Base-by-base conservation (phyloP, 2,888 invertebrate genomes). In the Acrobasis consociella region DNA sequence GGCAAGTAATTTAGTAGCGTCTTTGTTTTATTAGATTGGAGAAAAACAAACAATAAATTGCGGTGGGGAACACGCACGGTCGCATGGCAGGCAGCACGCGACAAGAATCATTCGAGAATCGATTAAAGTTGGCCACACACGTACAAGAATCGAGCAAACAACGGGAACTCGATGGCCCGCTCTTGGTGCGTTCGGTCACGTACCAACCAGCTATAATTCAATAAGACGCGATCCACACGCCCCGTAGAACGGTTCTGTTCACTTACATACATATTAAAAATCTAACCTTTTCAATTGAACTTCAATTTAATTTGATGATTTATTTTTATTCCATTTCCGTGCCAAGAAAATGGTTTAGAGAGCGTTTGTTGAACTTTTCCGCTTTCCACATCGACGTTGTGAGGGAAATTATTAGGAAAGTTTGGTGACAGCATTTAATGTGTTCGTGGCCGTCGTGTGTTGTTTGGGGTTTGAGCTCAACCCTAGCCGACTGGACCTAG, bases 81-180 rank as follows among this genome's bases (percentile, higher is more conserved):
- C 69, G 74, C 72, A 62, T 69, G 64, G 69, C 63, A 64, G 63
- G 50, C 63, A 71, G 72, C 71, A 76, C 73, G 77, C 79, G 81
- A 82, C 77, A 72, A 76, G 83, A 83, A 85, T 85, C 81, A 80
- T 81, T 82, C 78, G 77, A 76, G 76, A 85, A 85, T 83, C 85
- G 86, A 87, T 88, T 87, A 85, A 83, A 85, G 82, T 79, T 71
- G 65, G 73, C 82, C 81, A 73, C 83, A 84, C 87, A 86, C 85
- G 86, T 85, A 79, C 82, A 70, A 46, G 76, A 81, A 82, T 79
- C 81, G 85, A 84, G 80, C 85, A 87, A 87, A 87, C 87, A 86
- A 75, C 80, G 83, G 73, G 72, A 81, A 79, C 78, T 77, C 81
- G 83, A 80, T 81, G 82, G 80, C 73, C 81, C 81, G 81, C 75